Conservation (phyloP, 2,797 vertebrate genomes). For the Emys orbicularis region DNA sequence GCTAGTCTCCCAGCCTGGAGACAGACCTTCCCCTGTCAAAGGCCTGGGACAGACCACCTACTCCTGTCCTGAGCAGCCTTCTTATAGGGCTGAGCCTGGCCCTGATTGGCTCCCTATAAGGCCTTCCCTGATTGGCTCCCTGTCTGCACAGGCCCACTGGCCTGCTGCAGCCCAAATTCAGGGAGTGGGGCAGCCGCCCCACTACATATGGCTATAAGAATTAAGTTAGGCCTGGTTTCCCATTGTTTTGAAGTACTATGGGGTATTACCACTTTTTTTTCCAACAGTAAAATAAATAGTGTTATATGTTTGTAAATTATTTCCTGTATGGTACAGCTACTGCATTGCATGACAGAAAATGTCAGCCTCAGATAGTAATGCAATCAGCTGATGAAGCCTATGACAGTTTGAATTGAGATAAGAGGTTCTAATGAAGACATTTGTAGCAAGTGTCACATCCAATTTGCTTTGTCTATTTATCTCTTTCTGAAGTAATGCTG, state of each 20-base stretch:
- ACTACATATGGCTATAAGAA: not conserved
- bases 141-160: too few relatives aligned
- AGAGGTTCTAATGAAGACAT: conserved; percentile 72
- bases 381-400: conserved; percentile 58
- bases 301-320: conserved; percentile 8
- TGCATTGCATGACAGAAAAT: conserved; percentile 30
- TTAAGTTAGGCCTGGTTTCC: conserved; percentile 6
- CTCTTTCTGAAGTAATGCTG: conserved; percentile 57
- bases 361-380: not conserved
- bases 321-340: conserved; percentile 12
- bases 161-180: too few relatives aligned
- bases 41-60: too few relatives aligned
- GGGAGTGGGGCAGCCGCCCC: too few relatives aligned
- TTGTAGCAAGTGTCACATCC: conserved; percentile 76
- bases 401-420: conserved; percentile 67
- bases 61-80: too few relatives aligned
- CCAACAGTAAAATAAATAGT: not conserved
- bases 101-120: too few relatives aligned
- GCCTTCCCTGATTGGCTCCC: too few relatives aligned
- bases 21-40: too few relatives aligned
- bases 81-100: too few relatives aligned
- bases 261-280: not conserved
- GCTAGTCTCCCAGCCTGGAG: too few relatives aligned
- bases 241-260: not conserved
- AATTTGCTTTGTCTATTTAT: conserved; percentile 57